Percentiles rank a stretch among this genome's conserved stretches.
These are phyloP conservation scores for Stegophylla sp. DNA, from an alignment of 2,888 invertebrate species.

Conservation along the genomic window DNA sequence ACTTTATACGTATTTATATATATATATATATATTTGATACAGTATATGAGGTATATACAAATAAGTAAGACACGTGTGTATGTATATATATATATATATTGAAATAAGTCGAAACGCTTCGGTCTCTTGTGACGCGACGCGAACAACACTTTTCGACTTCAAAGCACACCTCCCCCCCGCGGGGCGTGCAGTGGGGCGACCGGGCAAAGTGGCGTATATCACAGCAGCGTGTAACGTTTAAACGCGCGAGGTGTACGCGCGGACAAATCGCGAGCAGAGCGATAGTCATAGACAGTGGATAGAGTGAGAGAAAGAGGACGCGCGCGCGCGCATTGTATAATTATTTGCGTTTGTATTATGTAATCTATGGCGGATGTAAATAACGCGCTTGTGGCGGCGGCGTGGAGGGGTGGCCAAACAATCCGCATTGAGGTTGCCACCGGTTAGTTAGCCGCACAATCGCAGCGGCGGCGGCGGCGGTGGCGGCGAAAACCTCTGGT, in stretches of 20 bases:
- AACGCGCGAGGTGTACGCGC: not conserved
- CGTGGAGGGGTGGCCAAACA: slow-evolving; percentile 29
- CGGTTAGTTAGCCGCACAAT: slow-evolving; percentile 51
- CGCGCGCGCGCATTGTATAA: slow-evolving; percentile 24
- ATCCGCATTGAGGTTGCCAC: slow-evolving; percentile 48
- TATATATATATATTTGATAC: no score
- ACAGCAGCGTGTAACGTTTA: no score
- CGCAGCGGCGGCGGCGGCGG: slow-evolving; percentile 22
- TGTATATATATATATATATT: not conserved
- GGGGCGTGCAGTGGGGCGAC: no score
- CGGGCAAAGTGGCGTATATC: no score
- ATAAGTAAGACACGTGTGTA: no score
- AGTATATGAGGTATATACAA: no score
- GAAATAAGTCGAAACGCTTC: not conserved
- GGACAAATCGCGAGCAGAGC: not conserved
- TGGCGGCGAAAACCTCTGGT: not conserved
- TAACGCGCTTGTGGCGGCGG: slow-evolving; percentile 19
- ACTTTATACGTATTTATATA: no score
- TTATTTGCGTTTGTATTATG: slow-evolving; percentile 55
- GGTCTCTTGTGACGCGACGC: not conserved
- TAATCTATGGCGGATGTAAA: slow-evolving; percentile 53
- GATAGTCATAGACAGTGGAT: no score
- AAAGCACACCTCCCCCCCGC: no score
- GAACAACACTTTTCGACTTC: slow-evolving; percentile 25
- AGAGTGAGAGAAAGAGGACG: not conserved